phyloP scores from a whole-genome alignment of 2,888 invertebrate species.

The Pemphredon lugubris region DNA sequence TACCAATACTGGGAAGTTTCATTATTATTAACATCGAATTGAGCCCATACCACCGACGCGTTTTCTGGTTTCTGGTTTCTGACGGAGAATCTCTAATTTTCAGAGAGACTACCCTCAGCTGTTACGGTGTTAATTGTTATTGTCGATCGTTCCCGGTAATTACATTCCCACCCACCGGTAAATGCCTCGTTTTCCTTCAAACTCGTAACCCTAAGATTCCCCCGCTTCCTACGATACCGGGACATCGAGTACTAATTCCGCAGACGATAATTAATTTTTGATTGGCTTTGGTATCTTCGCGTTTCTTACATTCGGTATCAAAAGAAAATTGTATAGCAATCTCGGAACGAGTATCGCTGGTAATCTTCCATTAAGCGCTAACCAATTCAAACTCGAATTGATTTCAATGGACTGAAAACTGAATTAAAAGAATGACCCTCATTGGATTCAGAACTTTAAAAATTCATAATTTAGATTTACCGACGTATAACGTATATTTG shows the following conservation, averaged over 20 bases:
- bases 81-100: slow-evolving; percentile 38
- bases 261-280: slow-evolving; percentile 26
- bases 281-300: slow-evolving; percentile 5
- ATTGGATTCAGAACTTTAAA: no score
- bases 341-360: no score
- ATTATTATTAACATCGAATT: slow-evolving; percentile 21
- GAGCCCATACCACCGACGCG: background rate
- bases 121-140: slow-evolving; percentile 59
- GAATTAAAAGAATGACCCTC: no score
- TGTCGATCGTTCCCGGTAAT: slow-evolving; percentile 58
- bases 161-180: slow-evolving; percentile 32
- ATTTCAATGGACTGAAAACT: no score
- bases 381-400: no score
- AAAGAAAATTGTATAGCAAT: no score
- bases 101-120: slow-evolving; percentile 9
- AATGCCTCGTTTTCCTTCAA: slow-evolving; percentile 20
- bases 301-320: background rate
- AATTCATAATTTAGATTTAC: no score
- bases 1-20: no score
- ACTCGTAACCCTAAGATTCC: slow-evolving; percentile 13
- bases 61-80: slow-evolving; percentile 26
- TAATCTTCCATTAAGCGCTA: no score
- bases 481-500: no score
- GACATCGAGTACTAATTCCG: background rate
- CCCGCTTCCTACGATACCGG: background rate